Base-by-base conservation (phyloP, 1,140 invertebrate genomes). In the Atta cephalotes region DNA sequence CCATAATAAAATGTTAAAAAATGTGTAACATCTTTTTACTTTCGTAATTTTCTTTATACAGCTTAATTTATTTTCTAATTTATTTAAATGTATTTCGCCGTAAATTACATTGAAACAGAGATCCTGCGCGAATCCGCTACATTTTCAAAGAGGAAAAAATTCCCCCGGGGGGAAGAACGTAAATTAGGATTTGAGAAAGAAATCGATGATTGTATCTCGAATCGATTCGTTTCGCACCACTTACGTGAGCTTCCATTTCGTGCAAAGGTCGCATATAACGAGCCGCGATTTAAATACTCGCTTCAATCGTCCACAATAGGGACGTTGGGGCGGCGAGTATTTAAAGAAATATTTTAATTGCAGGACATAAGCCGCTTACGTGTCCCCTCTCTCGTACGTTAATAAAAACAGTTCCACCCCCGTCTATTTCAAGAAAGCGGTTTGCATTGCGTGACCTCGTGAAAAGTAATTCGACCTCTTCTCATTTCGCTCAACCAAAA, bases 271-370 rank as follows among this genome's bases (percentile, higher is more conserved):
- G 53, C 53, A 12, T 86, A 90, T 88, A 90, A 90, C 86, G 77
- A 90, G 86, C 71, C 58, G n/a, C 81, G 81, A 90, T 86, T 90
- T 86, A 88, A 90, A 82, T 80, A 70, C 81, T 62, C 76, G 70
- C 60, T 90, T 77, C 65, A 80, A 62, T 70, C 82, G 49, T 90
- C 81, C 87, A 89, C 88, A 91, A 88, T 88, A 63, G 79, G 78
- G 79, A 87, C 79, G 79, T 53, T 70, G 77, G 78, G 60, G 87
- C 77, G 89, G 89, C 66, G 89, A 90, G 92, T 93, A 94, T 94
- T 94, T 94, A 94, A 95, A 94, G 92, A 94, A 95, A 93, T 91
- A 94, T 95, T 95, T 95, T 94, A 94, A 95, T 95, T 95, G 94
- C 94, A 92, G 91, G 74, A 90, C 88, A 84, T 95, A 95, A 95